Evolutionary conservation across 2,113 vertebrate genomes (phyloP).

Genomic region (Paramormyrops kingsleyae): DNA sequence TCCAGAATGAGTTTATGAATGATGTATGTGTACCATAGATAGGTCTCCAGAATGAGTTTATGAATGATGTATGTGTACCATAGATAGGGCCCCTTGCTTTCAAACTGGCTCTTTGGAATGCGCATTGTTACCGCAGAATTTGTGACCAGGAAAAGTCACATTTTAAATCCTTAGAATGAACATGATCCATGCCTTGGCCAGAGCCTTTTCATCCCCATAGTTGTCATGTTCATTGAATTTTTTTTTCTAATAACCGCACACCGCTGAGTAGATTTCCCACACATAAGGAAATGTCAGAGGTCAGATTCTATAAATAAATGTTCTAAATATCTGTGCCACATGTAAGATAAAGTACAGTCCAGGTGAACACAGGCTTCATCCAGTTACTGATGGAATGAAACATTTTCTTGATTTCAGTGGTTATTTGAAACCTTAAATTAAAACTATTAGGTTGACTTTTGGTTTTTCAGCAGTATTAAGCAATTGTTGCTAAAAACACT

Average conservation of each 20-base stretch:
- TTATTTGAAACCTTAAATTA: background rate
- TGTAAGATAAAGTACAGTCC: background rate
- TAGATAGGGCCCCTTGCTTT: background rate
- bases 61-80: background rate
- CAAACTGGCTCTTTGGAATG: background rate
- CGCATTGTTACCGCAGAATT: background rate
- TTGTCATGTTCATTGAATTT: background rate
- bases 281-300: background rate
- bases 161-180: background rate
- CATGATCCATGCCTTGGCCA: background rate
- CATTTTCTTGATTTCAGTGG: background rate
- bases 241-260: background rate
- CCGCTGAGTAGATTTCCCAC: background rate
- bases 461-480: background rate
- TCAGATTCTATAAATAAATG: background rate
- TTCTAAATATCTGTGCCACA: background rate
- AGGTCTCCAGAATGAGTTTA: background rate
- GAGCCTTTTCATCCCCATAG: background rate
- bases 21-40: background rate
- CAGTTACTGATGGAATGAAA: background rate
- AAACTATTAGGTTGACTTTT: background rate
- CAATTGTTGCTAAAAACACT: background rate
- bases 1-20: too few species aligned
- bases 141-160: background rate
- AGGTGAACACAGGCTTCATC: background rate